Evolutionary conservation across 2,888 invertebrate genomes (phyloP).

Genomic region (Alitta virens): DNA sequence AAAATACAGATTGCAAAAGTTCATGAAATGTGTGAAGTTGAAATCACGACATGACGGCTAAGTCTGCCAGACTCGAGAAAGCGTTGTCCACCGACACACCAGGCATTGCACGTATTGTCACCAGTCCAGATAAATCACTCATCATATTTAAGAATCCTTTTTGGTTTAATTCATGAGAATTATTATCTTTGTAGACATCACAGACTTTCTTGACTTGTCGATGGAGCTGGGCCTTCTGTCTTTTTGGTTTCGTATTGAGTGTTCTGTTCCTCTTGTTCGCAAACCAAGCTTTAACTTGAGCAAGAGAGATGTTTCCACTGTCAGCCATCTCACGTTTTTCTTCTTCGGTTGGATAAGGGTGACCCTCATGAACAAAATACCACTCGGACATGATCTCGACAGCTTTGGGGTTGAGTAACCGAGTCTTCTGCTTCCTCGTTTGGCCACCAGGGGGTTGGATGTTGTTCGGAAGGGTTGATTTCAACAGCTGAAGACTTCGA

Average conservation of each 20-base stretch:
- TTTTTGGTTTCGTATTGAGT: slow-evolving; percentile 39
- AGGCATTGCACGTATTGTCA: no score
- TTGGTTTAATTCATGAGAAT: no score
- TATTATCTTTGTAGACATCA: neutral
- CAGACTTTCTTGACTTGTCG: slow-evolving; percentile 6
- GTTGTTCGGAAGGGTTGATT: slow-evolving; percentile 33
- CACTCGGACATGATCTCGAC: slow-evolving; percentile 42
- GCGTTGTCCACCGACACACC: no score
- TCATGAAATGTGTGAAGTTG: no score
- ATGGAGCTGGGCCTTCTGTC: slow-evolving; percentile 21
- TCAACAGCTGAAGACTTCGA: slow-evolving; percentile 40
- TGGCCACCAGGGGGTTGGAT: slow-evolving; percentile 14
- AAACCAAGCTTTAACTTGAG: slow-evolving; percentile 50
- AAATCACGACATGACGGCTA: no score
- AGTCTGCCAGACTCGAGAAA: no score
- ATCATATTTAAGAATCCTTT: no score
- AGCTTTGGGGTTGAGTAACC: slow-evolving; percentile 38
- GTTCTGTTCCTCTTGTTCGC: slow-evolving; percentile 49
- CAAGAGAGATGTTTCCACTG: slow-evolving; percentile 36
- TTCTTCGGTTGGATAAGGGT: slow-evolving; percentile 47
- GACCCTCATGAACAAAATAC: slow-evolving; percentile 37
- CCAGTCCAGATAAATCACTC: no score
- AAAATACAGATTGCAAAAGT: no score
- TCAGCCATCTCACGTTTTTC: slow-evolving; percentile 43
- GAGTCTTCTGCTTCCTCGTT: slow-evolving; percentile 30